Evolutionary conservation across 1,140 invertebrate species (phyloP).

Genomic region (Callitettix versicolor): DNA sequence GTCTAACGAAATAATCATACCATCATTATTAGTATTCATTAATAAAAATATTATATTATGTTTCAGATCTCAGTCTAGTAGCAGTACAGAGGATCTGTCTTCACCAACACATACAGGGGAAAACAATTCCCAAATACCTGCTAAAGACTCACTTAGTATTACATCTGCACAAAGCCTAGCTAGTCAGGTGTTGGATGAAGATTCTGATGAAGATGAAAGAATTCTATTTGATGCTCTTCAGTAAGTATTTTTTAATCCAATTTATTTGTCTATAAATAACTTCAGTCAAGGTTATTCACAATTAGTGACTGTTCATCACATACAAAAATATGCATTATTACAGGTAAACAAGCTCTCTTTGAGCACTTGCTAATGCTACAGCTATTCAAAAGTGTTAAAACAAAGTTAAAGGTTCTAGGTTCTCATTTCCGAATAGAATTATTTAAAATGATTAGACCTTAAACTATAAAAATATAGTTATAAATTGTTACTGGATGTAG

Average conservation of each 20-base stretch:
- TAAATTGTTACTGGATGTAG: no score
- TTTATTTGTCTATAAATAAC: neutral
- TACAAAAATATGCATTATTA: no score
- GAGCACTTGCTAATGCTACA: no score
- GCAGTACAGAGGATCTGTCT: slow-evolving; percentile 25
- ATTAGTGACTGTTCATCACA: neutral
- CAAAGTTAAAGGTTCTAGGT: no score
- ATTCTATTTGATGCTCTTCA: slow-evolving; percentile 18
- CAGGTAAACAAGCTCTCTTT: no score
- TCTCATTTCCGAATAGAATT: no score
- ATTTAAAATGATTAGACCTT: no score
- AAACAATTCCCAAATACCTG: neutral
- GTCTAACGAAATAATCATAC: no score
- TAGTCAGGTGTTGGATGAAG: slow-evolving; percentile 1
- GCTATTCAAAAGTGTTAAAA: no score
- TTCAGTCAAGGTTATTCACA: neutral
- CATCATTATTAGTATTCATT: no score
- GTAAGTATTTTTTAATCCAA: slow-evolving; percentile 15
- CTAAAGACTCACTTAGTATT: slow-evolving; percentile 16
- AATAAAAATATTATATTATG: neutral
- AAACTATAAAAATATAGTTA: no score
- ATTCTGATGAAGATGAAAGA: slow-evolving; percentile 15
- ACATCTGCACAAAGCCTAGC: slow-evolving; percentile 17
- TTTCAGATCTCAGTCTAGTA: slow-evolving; percentile 22
- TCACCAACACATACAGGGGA: slow-evolving; percentile 19